Conservation (phyloP, 2,888 invertebrate species). For the Agelastica alni region DNA sequence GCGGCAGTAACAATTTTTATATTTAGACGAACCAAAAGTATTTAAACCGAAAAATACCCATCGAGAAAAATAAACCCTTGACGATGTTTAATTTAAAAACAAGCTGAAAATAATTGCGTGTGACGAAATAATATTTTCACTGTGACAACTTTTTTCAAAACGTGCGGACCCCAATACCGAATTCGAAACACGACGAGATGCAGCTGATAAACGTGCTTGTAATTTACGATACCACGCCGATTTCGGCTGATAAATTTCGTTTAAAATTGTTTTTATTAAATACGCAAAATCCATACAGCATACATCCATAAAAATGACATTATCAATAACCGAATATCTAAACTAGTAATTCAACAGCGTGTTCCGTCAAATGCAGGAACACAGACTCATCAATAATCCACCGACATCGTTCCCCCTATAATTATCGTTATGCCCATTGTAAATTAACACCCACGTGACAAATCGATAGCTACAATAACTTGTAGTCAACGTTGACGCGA, state of each 20-base stretch:
- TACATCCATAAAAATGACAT: constrained; percentile 10
- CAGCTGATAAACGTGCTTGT: too few relatives aligned
- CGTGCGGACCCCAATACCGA: too few relatives aligned
- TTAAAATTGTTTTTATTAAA: background rate
- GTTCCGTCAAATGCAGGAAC: constrained; percentile 19
- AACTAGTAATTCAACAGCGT: constrained; percentile 23
- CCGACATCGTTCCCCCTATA: constrained; percentile 21
- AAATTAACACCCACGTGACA: constrained; percentile 31
- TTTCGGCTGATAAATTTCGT: background rate
- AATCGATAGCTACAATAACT: constrained; percentile 25
- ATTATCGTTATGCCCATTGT: constrained; percentile 26
- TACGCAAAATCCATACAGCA: constrained; percentile 3
- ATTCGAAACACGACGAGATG: too few relatives aligned
- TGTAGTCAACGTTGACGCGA: constrained; percentile 19
- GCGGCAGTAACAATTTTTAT: too few relatives aligned
- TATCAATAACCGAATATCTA: constrained; percentile 14
- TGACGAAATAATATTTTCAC: too few relatives aligned
- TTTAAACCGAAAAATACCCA: too few relatives aligned
- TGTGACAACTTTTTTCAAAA: too few relatives aligned
- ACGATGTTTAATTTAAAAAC: too few relatives aligned
- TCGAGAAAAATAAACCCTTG: too few relatives aligned
- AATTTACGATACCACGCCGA: too few relatives aligned
- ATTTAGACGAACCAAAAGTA: too few relatives aligned
- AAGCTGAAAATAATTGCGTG: too few relatives aligned
- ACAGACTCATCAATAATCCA: constrained; percentile 28